These are phyloP conservation scores for Brachionus angularis DNA, from an alignment of 1,140 invertebrate species.

Conservation along the genomic window DNA sequence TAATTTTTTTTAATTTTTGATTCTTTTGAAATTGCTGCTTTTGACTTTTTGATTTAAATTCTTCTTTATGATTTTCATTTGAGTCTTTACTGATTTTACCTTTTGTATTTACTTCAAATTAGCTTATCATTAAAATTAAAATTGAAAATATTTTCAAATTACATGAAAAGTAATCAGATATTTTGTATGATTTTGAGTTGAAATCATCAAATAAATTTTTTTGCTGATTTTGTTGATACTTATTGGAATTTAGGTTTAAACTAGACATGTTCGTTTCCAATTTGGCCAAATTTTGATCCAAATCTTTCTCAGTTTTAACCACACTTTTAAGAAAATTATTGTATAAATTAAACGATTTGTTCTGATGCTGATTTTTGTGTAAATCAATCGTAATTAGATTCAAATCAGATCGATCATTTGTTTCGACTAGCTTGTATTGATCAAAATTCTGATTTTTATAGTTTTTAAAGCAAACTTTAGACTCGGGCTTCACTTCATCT, in stretches of 20 bases:
- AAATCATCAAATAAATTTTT: too few species aligned
- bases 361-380: conserved; percentile 10
- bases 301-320: background rate
- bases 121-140: too few species aligned
- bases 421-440: too few species aligned
- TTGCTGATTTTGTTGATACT: too few species aligned
- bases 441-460: too few species aligned
- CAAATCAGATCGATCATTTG: background rate
- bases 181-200: too few species aligned
- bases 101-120: too few species aligned
- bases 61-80: conserved; percentile 1
- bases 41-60: background rate
- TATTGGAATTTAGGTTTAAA: conserved; percentile 17
- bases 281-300: background rate
- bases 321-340: conserved; percentile 33
- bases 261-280: conserved; percentile 13
- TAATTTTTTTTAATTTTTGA: conserved; percentile 13
- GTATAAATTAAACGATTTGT: background rate
- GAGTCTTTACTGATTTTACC: too few species aligned
- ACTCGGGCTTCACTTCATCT: too few species aligned
- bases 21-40: background rate
- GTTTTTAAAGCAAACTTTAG: too few species aligned
- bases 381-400: conserved; percentile 10
- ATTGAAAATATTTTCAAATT: too few species aligned
- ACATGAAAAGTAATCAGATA: too few species aligned